These are phyloP conservation scores for Danio aesculapii DNA, from an alignment of 2,797 vertebrate genomes.

Conservation along the genomic window DNA sequence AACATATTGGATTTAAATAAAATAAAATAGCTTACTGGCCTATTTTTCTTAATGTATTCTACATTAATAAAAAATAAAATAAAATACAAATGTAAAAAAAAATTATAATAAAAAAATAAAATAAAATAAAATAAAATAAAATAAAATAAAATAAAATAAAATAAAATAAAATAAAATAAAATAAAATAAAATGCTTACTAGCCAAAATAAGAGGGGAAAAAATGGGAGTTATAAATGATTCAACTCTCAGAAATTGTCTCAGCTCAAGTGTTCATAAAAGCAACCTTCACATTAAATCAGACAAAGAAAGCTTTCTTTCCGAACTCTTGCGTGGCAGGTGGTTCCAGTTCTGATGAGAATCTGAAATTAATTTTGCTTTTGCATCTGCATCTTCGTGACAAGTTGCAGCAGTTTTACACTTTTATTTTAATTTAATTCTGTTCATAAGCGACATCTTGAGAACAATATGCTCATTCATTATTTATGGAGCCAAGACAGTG, in stretches of 20 bases:
- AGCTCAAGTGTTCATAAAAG: neutral
- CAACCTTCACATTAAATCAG: neutral
- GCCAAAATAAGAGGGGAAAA: too few relatives aligned
- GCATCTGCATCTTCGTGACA: neutral
- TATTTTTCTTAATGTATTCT: too few relatives aligned
- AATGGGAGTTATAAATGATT: too few relatives aligned
- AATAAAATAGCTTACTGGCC: too few relatives aligned
- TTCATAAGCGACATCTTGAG: conserved; percentile 52
- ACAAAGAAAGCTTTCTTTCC: neutral
- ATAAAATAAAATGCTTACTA: neutral
- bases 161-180: neutral
- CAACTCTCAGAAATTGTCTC: too few relatives aligned
- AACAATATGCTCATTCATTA: conserved; percentile 59
- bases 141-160: neutral
- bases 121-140: neutral
- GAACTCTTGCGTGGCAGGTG: conserved; percentile 4
- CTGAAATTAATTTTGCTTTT: conserved; percentile 1
- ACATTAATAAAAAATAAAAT: too few relatives aligned
- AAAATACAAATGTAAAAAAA: neutral
- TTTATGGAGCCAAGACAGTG: conserved; percentile 37
- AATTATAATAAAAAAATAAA: neutral
- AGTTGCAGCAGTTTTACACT: conserved; percentile 4
- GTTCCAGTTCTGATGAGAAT: neutral
- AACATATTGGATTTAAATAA: neutral
- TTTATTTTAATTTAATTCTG: conserved; percentile 49